Conservation (phyloP, 2,797 vertebrate genomes). For the Argya squamiceps region DNA sequence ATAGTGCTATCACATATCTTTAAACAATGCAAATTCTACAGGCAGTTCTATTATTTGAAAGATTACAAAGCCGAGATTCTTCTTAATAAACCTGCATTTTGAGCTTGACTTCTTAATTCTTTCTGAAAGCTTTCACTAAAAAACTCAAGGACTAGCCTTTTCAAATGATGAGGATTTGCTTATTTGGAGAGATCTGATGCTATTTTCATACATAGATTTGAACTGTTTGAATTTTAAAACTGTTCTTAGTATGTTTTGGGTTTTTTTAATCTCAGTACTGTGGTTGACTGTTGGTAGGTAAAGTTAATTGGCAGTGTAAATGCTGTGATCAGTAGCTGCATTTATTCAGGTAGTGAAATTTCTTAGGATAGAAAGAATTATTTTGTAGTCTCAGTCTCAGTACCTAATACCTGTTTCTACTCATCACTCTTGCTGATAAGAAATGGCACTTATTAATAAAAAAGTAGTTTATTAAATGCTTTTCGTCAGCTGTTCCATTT, state of each 20-base stretch:
- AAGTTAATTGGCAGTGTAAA: not conserved
- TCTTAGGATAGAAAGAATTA: not conserved
- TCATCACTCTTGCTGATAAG: not conserved
- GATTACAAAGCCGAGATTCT: not conserved
- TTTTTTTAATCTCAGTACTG: not conserved
- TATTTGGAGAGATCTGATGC: not conserved
- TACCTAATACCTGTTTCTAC: not conserved
- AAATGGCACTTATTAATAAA: not conserved
- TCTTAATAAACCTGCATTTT: not conserved
- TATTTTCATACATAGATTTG: not conserved
- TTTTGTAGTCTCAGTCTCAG: not conserved
- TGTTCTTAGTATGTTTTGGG: not conserved
- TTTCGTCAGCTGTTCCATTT: not conserved
- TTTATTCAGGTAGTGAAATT: not conserved
- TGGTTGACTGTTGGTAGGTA: not conserved
- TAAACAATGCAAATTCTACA: not conserved
- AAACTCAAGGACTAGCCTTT: not conserved
- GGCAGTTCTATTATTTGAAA: not conserved
- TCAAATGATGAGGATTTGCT: not conserved
- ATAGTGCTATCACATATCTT: not conserved
- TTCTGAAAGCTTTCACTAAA: not conserved
- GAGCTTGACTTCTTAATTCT: not conserved
- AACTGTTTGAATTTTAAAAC: not conserved
- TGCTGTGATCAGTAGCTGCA: not conserved
- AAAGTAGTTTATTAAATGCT: not conserved